Evolutionary conservation across 2,113 vertebrate genomes (phyloP), one percentile per base, ranked within the genome.

Genomic region (Seriola dumerili): DNA sequence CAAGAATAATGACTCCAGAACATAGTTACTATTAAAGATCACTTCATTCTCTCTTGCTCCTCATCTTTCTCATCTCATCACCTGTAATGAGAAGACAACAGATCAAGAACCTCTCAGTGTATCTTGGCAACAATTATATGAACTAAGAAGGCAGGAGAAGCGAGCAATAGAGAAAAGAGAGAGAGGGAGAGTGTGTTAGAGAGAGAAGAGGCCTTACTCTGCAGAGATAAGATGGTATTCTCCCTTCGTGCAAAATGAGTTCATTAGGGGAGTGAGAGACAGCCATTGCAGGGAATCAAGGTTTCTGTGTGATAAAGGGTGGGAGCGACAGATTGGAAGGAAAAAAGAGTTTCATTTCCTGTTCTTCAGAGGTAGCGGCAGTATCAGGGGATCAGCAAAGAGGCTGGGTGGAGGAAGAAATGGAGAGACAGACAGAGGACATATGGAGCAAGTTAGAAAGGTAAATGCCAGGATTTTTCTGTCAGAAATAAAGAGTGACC

Each of bases 291-390:
- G 63, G 58, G 78, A 86, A 74, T 78, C 76, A 75, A 84, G 89
- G 83, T 88, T 79, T 86, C 40, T 73, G 75, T 73, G 84, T 50
- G 93, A 94, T 94, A 94, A 93, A 88, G 78, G 82, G 67, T n/a
- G n/a, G 76, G 61, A 87, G 86, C 59, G 46, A 77, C 68, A 77
- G 86, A 88, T 80, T 66, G 79, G 69, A 70, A 48, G 88, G 36
- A 59, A 76, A 91, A 89, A 85, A 83, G 71, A 88, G 62, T 92
- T 91, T 94, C 85, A 94, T 94, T 94, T 94, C 93, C 93, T 93
- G 91, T 92, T 92, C 88, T 90, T 92, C 92, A 92, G 84, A 94
- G 83, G 74, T 61, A 80, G 85, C 36, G 10, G n/a, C 57, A 2
- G 63, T 93, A 94, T 94, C 92, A 38, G 72, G 10, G 66, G 66